Percentiles rank a stretch among this genome's conserved stretches.
Conservation (phyloP, 2,888 invertebrate species). For the Cenopis cana region DNA sequence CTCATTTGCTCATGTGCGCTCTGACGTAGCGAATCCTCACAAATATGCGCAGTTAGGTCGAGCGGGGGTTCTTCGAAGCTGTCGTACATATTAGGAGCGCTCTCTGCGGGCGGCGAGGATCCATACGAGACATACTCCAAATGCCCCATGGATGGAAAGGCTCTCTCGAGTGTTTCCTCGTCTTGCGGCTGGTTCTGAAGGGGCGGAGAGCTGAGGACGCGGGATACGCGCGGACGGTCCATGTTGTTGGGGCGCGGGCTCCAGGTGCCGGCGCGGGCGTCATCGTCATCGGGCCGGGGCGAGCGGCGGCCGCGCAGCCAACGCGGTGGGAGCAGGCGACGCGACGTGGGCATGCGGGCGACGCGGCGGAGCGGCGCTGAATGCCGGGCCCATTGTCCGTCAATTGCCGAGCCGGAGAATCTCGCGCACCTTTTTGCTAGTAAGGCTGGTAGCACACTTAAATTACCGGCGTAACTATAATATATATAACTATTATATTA, state of each 20-base stretch:
- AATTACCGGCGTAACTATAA: neutral
- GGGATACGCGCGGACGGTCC: conserved; percentile 66
- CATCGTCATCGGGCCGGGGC: conserved; percentile 63
- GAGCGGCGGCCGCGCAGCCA: conserved; percentile 71
- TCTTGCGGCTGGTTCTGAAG: conserved; percentile 72
- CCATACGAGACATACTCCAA: conserved; percentile 92
- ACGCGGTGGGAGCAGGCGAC: conserved; percentile 72
- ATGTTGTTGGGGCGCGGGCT: conserved; percentile 61
- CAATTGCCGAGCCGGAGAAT: conserved; percentile 69
- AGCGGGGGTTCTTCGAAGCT: conserved; percentile 90
- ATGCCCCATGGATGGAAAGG: conserved; percentile 87
- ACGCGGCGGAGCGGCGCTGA: conserved; percentile 62
- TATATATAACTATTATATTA: neutral
- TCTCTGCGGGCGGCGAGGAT: conserved; percentile 92
- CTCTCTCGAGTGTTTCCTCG: conserved; percentile 86
- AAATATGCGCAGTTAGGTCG: conserved; percentile 89
- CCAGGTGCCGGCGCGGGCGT: conserved; percentile 53
- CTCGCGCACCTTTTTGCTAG: conserved; percentile 63
- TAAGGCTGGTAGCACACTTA: conserved; percentile 49
- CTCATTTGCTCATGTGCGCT: conserved; percentile 91
- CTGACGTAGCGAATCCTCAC: conserved; percentile 89
- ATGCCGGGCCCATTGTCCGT: conserved; percentile 65
- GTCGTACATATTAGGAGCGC: conserved; percentile 92
- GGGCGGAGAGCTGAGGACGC: conserved; percentile 62
- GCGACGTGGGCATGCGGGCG: conserved; percentile 77